These are phyloP conservation scores for Sarcophaga caerulescens DNA, from an alignment of 2,888 invertebrate species.

Conservation along the genomic window DNA sequence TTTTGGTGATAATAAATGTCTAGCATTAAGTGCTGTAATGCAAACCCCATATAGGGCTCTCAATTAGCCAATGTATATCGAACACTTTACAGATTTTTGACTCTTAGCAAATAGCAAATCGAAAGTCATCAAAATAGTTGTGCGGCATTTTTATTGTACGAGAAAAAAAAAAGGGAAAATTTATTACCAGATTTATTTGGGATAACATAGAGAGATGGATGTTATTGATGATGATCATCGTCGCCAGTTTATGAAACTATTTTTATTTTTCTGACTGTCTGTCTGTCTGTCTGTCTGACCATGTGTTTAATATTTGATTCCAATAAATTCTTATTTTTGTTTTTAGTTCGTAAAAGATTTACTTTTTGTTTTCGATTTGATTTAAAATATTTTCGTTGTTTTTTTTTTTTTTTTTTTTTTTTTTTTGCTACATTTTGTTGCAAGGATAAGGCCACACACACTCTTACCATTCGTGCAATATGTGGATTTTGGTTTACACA, in stretches of 20 bases:
- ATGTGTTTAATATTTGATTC: conserved; percentile 36
- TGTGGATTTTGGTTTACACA: conserved; percentile 24
- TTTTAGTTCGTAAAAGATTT: conserved; percentile 36
- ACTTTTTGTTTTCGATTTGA: conserved; percentile 16
- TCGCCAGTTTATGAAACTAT: conserved; percentile 46
- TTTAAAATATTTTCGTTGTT: conserved; percentile 6
- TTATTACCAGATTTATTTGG: conserved; percentile 62
- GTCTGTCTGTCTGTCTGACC: conserved; percentile 4
- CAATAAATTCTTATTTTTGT: conserved; percentile 38
- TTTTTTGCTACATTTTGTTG: not conserved
- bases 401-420: not conserved
- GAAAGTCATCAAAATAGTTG: conserved; percentile 10
- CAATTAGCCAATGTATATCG: too few relatives aligned
- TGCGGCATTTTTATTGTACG: not conserved
- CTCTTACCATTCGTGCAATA: not conserved
- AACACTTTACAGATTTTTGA: too few relatives aligned
- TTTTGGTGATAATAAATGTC: too few relatives aligned
- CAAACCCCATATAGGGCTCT: too few relatives aligned
- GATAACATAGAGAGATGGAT: conserved; percentile 49
- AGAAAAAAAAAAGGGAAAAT: conserved; percentile 25
- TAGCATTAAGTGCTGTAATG: too few relatives aligned
- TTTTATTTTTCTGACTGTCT: conserved; percentile 5
- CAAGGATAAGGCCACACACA: conserved; percentile 29
- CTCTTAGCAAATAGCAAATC: not conserved
- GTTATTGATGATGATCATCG: conserved; percentile 40